Evolutionary conservation across 2,113 vertebrate genomes (phyloP).

Genomic region (Vicugna pacos): DNA sequence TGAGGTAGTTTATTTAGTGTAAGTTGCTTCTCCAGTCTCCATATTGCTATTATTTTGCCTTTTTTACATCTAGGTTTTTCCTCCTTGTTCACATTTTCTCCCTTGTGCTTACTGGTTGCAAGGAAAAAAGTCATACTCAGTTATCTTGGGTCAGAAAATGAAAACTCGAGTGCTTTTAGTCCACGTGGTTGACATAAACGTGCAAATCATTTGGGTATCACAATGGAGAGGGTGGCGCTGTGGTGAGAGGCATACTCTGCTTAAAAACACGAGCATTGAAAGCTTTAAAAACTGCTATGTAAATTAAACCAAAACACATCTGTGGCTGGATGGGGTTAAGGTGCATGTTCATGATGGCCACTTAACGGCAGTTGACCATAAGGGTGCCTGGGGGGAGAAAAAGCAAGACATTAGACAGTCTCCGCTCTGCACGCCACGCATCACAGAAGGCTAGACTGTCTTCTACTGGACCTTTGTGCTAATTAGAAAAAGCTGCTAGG

Average conservation of each 20-base stretch:
- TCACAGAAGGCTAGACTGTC: not conserved
- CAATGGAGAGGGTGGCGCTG: not conserved
- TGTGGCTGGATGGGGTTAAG: not conserved
- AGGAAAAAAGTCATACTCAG: not conserved
- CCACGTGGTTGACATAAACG: not conserved
- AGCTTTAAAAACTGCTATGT: not conserved
- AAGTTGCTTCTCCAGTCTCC: not conserved
- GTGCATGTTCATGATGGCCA: not conserved
- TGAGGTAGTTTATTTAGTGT: not conserved
- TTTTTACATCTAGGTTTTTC: not conserved
- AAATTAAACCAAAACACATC: not conserved
- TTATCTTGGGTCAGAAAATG: not conserved
- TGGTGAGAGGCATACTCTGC: rapidly evolving
- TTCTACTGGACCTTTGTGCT: not conserved
- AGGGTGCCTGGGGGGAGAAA: not conserved
- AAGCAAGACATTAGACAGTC: not conserved
- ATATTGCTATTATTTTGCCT: not conserved
- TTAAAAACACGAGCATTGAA: not conserved
- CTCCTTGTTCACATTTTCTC: not conserved
- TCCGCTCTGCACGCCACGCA: not conserved
- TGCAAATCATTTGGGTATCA: not conserved
- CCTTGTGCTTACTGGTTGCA: not conserved
- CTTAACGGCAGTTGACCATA: not conserved
- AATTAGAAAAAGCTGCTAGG: not conserved
- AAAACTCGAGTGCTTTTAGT: not conserved